phyloP scores from a whole-genome alignment of 2,888 invertebrate species.

The Cryptus viduatorius region DNA sequence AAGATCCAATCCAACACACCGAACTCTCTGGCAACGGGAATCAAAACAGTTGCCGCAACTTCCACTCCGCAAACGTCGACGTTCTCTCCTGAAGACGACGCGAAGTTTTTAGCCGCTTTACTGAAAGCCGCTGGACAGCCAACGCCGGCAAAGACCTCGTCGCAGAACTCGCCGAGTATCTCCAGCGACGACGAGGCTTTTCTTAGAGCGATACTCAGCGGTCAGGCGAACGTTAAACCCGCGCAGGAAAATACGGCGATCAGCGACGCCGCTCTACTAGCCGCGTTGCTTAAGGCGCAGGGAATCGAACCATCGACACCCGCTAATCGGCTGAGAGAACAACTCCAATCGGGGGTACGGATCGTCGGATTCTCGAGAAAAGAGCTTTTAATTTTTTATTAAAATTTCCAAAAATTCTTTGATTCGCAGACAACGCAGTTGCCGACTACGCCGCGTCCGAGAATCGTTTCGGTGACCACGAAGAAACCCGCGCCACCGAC shows the following conservation, averaged over 20 bases:
- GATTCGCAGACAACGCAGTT: slow-evolving; percentile 45
- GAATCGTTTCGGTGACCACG: slow-evolving; percentile 52
- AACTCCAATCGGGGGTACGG: slow-evolving; percentile 87
- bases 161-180: slow-evolving; percentile 17
- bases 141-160: slow-evolving; percentile 63
- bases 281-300: slow-evolving; percentile 90
- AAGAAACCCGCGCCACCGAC: slow-evolving; percentile 73
- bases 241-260: slow-evolving; percentile 84
- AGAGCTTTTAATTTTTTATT: slow-evolving; percentile 32
- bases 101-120: slow-evolving; percentile 79
- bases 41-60: slow-evolving; percentile 71
- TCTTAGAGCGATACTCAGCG: slow-evolving; percentile 77
- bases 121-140: slow-evolving; percentile 73
- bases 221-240: slow-evolving; percentile 75
- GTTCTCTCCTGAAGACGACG: slow-evolving; percentile 75
- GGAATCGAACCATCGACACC: slow-evolving; percentile 91
- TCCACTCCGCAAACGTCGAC: slow-evolving; percentile 76
- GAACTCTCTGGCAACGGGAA: slow-evolving; percentile 75
- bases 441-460: slow-evolving; percentile 67
- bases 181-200: slow-evolving; percentile 72
- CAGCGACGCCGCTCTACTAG: slow-evolving; percentile 90
- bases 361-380: slow-evolving; percentile 83
- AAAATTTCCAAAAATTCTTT: background rate
- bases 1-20: slow-evolving; percentile 70
- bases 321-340: slow-evolving; percentile 87